Percentiles rank a stretch among this genome's conserved stretches.
Conservation (phyloP, 2,888 invertebrate genomes). For the Tinea trinotella region DNA sequence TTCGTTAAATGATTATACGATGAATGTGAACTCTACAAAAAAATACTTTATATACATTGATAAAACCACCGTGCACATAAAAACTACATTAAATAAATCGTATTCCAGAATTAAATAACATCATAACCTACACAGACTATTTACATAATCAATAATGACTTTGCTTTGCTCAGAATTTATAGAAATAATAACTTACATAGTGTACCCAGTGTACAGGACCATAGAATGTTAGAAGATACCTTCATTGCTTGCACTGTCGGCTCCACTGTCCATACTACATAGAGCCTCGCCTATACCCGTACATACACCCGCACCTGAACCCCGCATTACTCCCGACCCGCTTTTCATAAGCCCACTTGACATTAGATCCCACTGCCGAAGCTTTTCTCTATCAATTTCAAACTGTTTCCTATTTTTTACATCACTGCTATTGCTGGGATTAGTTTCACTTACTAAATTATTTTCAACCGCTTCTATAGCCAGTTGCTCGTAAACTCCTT, state of each 20-base stretch:
- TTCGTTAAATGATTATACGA: not conserved
- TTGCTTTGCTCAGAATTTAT: conserved; percentile 50
- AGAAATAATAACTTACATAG: conserved; percentile 59
- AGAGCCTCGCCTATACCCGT: conserved; percentile 46
- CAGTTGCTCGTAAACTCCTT: conserved; percentile 72
- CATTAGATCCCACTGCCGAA: conserved; percentile 91
- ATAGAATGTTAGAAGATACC: conserved; percentile 66
- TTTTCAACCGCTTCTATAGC: conserved; percentile 49
- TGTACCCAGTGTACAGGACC: conserved; percentile 54
- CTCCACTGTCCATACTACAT: conserved; percentile 56
- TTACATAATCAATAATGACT: conserved; percentile 53
- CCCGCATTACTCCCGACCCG: conserved; percentile 52
- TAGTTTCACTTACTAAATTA: conserved; percentile 24
- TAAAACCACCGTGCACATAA: conserved; percentile 1
- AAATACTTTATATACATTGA: conserved; percentile 3
- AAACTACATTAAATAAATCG: not conserved
- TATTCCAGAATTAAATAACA: not conserved
- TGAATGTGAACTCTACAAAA: not conserved
- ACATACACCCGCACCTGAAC: conserved; percentile 35
- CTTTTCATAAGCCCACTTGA: conserved; percentile 82
- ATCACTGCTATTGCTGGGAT: conserved; percentile 25
- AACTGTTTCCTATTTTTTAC: conserved; percentile 54
- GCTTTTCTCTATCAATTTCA: conserved; percentile 86
- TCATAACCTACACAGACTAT: not conserved
- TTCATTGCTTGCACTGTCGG: conserved; percentile 63